Conservation (phyloP, 2,113 vertebrate genomes). For the Crotophaga sulcirostris region DNA sequence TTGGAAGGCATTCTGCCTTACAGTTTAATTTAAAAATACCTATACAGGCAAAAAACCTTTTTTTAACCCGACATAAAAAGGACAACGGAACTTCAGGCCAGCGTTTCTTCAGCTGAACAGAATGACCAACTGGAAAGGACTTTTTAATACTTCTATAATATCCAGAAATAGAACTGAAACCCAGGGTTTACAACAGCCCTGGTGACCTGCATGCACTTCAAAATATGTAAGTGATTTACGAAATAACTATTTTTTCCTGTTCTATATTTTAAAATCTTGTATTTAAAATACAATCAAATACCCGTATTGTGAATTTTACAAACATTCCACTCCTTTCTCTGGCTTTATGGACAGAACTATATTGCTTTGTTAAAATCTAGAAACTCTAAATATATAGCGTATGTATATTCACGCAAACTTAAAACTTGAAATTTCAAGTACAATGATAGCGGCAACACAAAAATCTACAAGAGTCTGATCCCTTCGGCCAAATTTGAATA, state of each 20-base stretch:
- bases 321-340: constrained; percentile 58
- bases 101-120: constrained; percentile 20
- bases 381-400: constrained; percentile 39
- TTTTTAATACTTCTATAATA: background rate
- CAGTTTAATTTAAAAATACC: constrained; percentile 48
- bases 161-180: background rate
- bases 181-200: constrained; percentile 30
- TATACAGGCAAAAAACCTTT: constrained; percentile 40
- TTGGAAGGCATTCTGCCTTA: constrained; percentile 38
- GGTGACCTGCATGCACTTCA: constrained; percentile 32
- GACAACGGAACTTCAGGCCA: constrained; percentile 54
- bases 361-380: constrained; percentile 71
- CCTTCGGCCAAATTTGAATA: background rate
- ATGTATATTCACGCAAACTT: constrained; percentile 6
- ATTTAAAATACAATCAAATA: constrained; percentile 70
- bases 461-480: background rate
- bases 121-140: background rate
- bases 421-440: constrained; percentile 46
- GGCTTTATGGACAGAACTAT: constrained; percentile 61
- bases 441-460: constrained; percentile 40
- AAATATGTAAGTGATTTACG: constrained; percentile 1
- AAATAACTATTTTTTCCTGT: background rate
- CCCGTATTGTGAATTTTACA: constrained; percentile 70
- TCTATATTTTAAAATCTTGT: background rate
- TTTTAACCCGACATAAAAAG: constrained; percentile 47